Conservation (phyloP, 2,888 invertebrate species). For the Lottia gigantea region DNA sequence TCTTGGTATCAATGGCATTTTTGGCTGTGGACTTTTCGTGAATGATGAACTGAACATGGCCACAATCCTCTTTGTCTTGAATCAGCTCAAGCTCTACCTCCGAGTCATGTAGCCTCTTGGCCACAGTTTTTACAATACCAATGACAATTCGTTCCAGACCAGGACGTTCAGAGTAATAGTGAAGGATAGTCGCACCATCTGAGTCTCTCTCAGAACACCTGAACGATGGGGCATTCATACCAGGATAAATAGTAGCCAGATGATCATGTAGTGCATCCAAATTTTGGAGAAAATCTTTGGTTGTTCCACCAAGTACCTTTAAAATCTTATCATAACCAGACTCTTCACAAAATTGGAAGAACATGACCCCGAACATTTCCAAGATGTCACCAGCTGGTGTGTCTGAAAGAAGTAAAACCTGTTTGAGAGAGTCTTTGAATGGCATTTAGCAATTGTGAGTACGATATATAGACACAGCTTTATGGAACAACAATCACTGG, state of each 20-base stretch:
- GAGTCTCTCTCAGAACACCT: constrained; percentile 74
- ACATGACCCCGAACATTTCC: constrained; percentile 62
- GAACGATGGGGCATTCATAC: constrained; percentile 83
- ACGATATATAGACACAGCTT: too few species aligned
- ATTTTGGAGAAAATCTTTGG: constrained; percentile 94
- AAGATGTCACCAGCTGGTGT: constrained; percentile 53
- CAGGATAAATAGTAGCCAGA: constrained; percentile 84
- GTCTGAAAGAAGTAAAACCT: constrained; percentile 32
- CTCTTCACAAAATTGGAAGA: constrained; percentile 62
- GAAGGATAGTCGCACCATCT: constrained; percentile 74
- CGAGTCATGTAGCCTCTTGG: constrained; percentile 86
- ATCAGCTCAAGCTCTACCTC: constrained; percentile 82
- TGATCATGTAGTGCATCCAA: constrained; percentile 96
- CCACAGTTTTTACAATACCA: constrained; percentile 97
- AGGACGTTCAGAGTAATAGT: constrained; percentile 96
- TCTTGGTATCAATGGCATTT: constrained; percentile 14
- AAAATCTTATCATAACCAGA: constrained; percentile 94
- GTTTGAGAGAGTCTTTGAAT: too few species aligned
- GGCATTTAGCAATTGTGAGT: too few species aligned
- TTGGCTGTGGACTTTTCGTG: constrained; percentile 38
- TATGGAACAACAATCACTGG: too few species aligned
- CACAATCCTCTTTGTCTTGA: constrained; percentile 87
- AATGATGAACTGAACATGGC: constrained; percentile 76
- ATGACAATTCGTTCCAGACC: constrained; percentile 97
- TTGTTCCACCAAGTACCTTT: constrained; percentile 93